A percentile compares a stretch with the other conserved stretches of the same genome.
phyloP scores from a whole-genome alignment of 1,140 invertebrate species.

The Calliopsis andreniformis region DNA sequence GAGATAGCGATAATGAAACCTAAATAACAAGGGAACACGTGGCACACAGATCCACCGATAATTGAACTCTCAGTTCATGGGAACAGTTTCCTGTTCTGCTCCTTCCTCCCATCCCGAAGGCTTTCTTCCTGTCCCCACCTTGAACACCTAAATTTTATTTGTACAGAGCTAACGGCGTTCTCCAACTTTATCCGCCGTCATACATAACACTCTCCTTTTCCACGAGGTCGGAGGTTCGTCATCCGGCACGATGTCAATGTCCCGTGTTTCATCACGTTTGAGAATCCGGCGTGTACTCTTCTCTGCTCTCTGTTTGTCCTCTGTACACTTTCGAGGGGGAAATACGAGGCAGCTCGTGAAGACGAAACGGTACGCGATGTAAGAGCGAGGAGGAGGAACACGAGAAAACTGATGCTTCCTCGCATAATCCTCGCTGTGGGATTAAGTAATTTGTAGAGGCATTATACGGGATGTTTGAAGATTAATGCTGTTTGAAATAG shows the following conservation, averaged over 20 bases:
- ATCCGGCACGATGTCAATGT: slow-evolving; percentile 48
- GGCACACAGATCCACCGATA: slow-evolving; percentile 42
- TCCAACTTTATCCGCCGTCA: slow-evolving; percentile 37
- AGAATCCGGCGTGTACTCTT: slow-evolving; percentile 23
- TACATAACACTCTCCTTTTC: slow-evolving; percentile 27
- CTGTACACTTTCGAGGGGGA: slow-evolving; percentile 22
- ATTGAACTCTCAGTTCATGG: slow-evolving; percentile 50
- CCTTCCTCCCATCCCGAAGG: not conserved
- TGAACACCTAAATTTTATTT: not conserved
- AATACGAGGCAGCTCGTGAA: too few relatives aligned
- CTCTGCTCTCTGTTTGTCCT: slow-evolving; percentile 41
- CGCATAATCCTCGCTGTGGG: too few relatives aligned
- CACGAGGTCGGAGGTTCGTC: slow-evolving; percentile 31
- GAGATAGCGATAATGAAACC: slow-evolving; percentile 44
- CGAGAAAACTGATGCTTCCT: too few relatives aligned
- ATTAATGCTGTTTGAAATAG: too few relatives aligned
- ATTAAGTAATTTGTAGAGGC: too few relatives aligned
- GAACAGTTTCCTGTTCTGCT: slow-evolving; percentile 29
- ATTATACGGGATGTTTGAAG: too few relatives aligned
- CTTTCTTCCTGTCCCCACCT: not conserved
- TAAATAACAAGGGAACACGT: slow-evolving; percentile 55
- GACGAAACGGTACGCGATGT: too few relatives aligned
- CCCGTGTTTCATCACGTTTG: slow-evolving; percentile 49
- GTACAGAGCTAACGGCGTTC: slow-evolving; percentile 15
- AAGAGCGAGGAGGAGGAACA: too few relatives aligned